Evolutionary conservation across 2,888 invertebrate genomes (phyloP), one percentile per base, ranked within the genome.

Genomic region (Agrilus cyanescens): DNA sequence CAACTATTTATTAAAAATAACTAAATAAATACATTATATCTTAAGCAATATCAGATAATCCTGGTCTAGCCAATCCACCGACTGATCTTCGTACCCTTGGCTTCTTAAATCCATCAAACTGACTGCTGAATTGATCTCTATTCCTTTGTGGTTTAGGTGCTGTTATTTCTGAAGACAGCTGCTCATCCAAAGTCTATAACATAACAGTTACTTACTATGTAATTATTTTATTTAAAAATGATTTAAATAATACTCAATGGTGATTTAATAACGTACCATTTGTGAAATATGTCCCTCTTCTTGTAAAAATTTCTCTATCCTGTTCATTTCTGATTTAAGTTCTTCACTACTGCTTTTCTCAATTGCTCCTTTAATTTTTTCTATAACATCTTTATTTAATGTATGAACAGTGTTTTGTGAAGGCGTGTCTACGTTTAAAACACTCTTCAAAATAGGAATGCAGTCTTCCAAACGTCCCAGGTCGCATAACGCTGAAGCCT

Each of bases 391-490:
- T 49, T 63, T 63, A 55, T 76, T 78, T 57, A 78, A 80, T 10
- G 76, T 76, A 47, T 76, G 74, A 54, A 72, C 76, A 40, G 61
- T 63, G 4, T 65, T 60, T 46, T 66, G 61, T 32, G 38, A 46
- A 0, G 77, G 74, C 32, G 45, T 54, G 56, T 82, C 82, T 4
- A 71, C 63, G 13, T 76, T 71, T 38, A 84, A 51, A 1, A 79
- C 67, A 29, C 57, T 50, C 53, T 74, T 72, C 12, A 85, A 57
- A 12, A 81, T 59, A 0, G 75, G 71, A 18, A 84, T 52, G 2
- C 76, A 70, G 54, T 85, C 83, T 31, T 82, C 78, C 1, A 76
- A 61, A 46, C 82, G 66, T 1, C 76, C 75, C 50, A 85, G 55
- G 3, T 75, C 69, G 10, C 74, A 66, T 35, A 81, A 69, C 4